These are phyloP conservation scores for Melinopterus prodromus DNA, from an alignment of 2,888 invertebrate genomes.

Conservation along the genomic window DNA sequence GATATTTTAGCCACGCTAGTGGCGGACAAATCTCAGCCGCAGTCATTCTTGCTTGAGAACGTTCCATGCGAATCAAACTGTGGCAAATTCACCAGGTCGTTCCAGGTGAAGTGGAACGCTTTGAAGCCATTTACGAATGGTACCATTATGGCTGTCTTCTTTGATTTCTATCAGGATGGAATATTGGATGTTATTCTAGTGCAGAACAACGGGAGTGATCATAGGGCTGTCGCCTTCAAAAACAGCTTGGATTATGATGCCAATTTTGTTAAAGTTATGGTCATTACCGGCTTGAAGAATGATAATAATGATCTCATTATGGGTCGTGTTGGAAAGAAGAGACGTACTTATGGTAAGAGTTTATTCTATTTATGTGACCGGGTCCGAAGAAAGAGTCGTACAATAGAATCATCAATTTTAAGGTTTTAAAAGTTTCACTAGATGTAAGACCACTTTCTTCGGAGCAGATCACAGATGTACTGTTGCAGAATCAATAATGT, in stretches of 20 bases:
- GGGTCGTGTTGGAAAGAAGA: conserved; percentile 78
- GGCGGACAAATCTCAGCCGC: conserved; percentile 59
- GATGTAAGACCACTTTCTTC: too few relatives aligned
- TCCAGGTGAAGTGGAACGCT: conserved; percentile 79
- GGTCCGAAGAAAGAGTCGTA: too few relatives aligned
- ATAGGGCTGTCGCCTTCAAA: conserved; percentile 79
- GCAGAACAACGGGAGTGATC: conserved; percentile 58
- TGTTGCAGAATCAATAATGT: too few relatives aligned
- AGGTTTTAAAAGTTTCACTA: too few relatives aligned
- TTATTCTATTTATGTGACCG: too few relatives aligned
- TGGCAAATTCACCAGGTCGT: conserved; percentile 75
- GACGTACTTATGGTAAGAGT: conserved; percentile 76
- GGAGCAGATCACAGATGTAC: too few relatives aligned
- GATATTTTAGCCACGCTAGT: conserved; percentile 83
- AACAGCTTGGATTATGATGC: conserved; percentile 93
- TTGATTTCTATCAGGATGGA: conserved; percentile 94
- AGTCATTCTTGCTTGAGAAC: conserved; percentile 82
- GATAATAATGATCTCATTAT: conserved; percentile 74
- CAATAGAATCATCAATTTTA: too few relatives aligned
- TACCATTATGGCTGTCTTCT: conserved; percentile 88
- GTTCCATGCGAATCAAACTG: conserved; percentile 72
- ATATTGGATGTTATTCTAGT: conserved; percentile 87
- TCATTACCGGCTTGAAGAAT: conserved; percentile 83
- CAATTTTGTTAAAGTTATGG: conserved; percentile 95
- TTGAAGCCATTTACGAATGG: conserved; percentile 75